Evolutionary conservation across 2,113 vertebrate species (phyloP).

Genomic region (Neotoma lepida): DNA sequence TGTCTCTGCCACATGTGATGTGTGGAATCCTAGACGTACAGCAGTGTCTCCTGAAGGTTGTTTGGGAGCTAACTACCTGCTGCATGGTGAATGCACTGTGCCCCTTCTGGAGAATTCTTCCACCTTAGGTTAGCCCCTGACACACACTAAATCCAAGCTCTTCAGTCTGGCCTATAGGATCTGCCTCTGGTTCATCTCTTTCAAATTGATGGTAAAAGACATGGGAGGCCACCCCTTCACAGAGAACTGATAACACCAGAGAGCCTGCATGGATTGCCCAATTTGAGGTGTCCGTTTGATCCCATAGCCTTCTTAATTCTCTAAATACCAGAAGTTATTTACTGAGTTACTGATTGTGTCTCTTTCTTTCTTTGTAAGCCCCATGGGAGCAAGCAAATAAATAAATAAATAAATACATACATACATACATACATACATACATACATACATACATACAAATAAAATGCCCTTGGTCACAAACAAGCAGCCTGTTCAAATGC

Average conservation of each 20-base stretch:
- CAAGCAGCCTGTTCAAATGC: background rate
- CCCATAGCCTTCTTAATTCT: background rate
- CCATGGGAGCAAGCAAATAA: no score
- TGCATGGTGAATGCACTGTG: rapidly evolving
- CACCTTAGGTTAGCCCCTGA: background rate
- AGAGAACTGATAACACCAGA: background rate
- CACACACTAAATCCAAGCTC: background rate
- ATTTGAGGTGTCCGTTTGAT: background rate
- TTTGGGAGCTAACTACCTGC: background rate
- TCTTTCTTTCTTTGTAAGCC: background rate
- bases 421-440: no score
- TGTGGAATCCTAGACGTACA: background rate
- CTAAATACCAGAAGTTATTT: background rate
- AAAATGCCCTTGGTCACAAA: background rate
- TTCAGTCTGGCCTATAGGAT: no score
- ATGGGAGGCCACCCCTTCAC: background rate
- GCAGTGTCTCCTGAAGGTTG: background rate
- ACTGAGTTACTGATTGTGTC: background rate
- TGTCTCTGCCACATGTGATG: background rate
- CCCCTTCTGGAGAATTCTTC: background rate
- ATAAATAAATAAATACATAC: no score
- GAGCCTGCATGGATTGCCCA: background rate
- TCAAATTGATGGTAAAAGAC: background rate
- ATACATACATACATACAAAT: no score
- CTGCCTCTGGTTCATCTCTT: background rate